Evolutionary conservation across 2,888 invertebrate species (phyloP).

Genomic region (Troilus luridus): DNA sequence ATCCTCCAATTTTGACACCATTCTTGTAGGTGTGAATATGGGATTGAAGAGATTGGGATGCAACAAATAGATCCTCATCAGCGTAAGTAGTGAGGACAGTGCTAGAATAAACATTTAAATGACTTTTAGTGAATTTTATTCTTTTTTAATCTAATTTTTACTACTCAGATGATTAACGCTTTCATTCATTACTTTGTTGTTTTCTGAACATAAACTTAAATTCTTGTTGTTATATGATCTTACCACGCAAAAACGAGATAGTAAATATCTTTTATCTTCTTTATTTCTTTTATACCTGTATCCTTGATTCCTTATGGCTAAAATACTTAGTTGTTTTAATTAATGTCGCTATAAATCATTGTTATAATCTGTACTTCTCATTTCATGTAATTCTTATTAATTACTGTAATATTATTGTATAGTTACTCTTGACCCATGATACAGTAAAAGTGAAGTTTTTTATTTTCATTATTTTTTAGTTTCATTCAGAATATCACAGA

Average conservation of each 20-base stretch:
- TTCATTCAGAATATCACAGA: no score
- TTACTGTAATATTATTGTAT: background rate
- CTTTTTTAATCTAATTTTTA: background rate
- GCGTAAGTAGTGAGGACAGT: no score
- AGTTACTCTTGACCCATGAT: background rate
- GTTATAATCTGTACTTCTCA: background rate
- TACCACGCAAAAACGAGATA: background rate
- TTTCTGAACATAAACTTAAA: background rate
- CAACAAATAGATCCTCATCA: no score
- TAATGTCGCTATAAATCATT: background rate
- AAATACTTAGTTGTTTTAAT: background rate
- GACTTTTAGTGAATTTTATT: background rate
- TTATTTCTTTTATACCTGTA: background rate
- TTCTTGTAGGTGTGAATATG: no score
- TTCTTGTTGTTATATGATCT: background rate
- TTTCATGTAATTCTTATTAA: background rate
- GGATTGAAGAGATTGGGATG: no score
- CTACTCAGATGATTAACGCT: background rate
- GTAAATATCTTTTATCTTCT: background rate
- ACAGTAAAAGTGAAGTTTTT: background rate
- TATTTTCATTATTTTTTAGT: no score
- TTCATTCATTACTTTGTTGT: background rate
- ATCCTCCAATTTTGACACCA: no score
- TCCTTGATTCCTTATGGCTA: background rate
- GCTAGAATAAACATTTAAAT: background rate